A percentile compares a stretch with the other conserved stretches of the same genome.
Conservation (phyloP, 2,888 invertebrate genomes). For the Pocota personata region DNA sequence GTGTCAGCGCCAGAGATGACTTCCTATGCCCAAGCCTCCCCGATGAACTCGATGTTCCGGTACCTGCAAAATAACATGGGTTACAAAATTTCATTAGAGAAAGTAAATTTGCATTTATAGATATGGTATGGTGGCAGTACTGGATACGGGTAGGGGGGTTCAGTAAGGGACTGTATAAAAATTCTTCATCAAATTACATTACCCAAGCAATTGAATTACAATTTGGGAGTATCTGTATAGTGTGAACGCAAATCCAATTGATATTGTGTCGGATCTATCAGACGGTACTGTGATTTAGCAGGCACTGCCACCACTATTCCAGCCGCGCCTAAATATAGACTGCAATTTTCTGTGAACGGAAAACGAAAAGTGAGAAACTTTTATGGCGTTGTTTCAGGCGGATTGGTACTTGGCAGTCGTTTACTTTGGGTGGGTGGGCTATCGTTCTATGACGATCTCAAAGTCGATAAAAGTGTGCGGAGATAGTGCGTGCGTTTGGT, state of each 20-base stretch:
- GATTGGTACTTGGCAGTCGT: not conserved
- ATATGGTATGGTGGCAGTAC: not conserved
- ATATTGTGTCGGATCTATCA: conserved; percentile 40
- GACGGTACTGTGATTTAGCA: conserved; percentile 38
- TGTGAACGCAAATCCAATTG: conserved; percentile 39
- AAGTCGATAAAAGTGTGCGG: not conserved
- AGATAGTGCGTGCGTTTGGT: not conserved
- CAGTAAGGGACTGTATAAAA: conserved; percentile 24
- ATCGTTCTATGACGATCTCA: conserved; percentile 7
- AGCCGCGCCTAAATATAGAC: conserved; percentile 56
- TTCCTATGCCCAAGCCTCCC: conserved; percentile 86
- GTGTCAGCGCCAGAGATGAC: conserved; percentile 88
- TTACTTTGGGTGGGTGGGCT: conserved; percentile 11
- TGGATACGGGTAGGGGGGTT: not conserved
- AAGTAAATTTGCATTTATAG: conserved; percentile 51
- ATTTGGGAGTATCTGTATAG: conserved; percentile 13
- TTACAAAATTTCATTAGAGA: conserved; percentile 64
- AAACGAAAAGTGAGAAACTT: conserved; percentile 22
- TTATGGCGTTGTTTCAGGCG: conserved; percentile 52
- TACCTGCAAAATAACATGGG: conserved; percentile 78
- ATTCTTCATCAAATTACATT: conserved; percentile 51
- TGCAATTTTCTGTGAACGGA: conserved; percentile 31
- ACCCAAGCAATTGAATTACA: conserved; percentile 58
- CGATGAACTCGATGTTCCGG: conserved; percentile 84
- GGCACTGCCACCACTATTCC: not conserved